phyloP scores from a whole-genome alignment of 2,888 invertebrate genomes.

The Bimastos eiseni region DNA sequence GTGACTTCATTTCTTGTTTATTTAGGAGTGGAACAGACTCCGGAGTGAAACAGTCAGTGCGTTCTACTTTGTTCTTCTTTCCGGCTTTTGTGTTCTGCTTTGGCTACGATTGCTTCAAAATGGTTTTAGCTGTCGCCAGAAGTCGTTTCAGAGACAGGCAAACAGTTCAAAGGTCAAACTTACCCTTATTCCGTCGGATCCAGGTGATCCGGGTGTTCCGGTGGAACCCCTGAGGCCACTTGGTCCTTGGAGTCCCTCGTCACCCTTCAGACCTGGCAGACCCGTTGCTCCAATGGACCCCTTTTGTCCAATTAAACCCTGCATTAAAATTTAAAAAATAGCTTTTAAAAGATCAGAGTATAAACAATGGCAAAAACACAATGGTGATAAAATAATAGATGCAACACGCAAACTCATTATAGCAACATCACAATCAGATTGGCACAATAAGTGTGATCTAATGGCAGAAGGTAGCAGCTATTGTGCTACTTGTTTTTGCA shows the following conservation, averaged over 20 bases:
- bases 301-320: conserved; percentile 15
- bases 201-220: conserved; percentile 2
- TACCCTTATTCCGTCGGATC: background rate
- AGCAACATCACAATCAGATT: too few species aligned
- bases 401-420: too few species aligned
- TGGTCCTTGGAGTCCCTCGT: conserved; percentile 38
- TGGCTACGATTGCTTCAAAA: background rate
- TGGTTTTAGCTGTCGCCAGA: background rate
- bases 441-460: too few species aligned
- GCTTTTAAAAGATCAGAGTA: too few species aligned
- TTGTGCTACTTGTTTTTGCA: too few species aligned
- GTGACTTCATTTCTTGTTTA: too few species aligned
- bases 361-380: background rate
- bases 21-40: too few species aligned
- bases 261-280: conserved; percentile 26
- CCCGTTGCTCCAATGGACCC: conserved; percentile 6
- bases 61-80: too few species aligned
- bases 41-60: too few species aligned
- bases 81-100: too few species aligned
- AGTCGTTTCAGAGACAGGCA: background rate
- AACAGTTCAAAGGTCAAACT: background rate
- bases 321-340: background rate
- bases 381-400: background rate
- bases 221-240: conserved; percentile 28
- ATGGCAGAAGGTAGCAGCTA: too few species aligned